phyloP scores from a whole-genome alignment of 1,140 invertebrate species.

The Branchinecta lynchi region DNA sequence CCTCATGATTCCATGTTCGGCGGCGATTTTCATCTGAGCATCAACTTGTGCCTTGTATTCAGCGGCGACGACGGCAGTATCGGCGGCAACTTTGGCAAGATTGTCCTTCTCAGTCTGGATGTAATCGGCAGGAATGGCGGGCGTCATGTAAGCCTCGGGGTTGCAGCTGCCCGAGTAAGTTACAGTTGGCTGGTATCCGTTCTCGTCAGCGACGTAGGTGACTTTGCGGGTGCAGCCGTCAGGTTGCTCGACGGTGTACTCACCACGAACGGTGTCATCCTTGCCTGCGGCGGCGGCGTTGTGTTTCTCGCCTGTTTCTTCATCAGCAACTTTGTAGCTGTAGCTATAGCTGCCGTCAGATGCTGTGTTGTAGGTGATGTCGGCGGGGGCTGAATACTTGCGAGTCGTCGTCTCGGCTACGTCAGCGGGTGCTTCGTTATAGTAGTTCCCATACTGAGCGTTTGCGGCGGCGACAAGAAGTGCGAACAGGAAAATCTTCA shows the following conservation, averaged over 20 bases:
- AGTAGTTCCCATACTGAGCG: not conserved
- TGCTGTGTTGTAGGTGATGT: not conserved
- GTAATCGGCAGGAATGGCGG: not conserved
- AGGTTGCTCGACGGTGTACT: constrained; percentile 2
- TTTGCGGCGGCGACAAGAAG: not conserved
- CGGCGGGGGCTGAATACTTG: not conserved
- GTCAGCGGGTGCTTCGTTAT: not conserved
- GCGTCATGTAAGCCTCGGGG: not conserved
- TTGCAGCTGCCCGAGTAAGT: not conserved
- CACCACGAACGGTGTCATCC: not conserved
- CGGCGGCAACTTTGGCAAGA: not conserved
- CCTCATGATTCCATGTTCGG: not conserved
- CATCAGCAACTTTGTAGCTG: not conserved
- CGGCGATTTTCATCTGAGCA: not conserved
- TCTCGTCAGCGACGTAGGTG: constrained; percentile 5
- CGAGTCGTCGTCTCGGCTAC: not conserved
- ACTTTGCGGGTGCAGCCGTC: constrained; percentile 12
- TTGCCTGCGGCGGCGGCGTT: not conserved
- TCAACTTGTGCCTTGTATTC: not conserved
- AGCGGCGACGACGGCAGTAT: not conserved
- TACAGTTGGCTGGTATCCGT: constrained; percentile 4
- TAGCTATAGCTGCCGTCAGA: not conserved
- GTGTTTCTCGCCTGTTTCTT: not conserved
- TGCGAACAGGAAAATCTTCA: not conserved
- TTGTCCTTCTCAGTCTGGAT: constrained; percentile 3